Evolutionary conservation across 2,797 vertebrate genomes (phyloP), one percentile per base, ranked within the genome.

Genomic region (Siniperca obscura): DNA sequence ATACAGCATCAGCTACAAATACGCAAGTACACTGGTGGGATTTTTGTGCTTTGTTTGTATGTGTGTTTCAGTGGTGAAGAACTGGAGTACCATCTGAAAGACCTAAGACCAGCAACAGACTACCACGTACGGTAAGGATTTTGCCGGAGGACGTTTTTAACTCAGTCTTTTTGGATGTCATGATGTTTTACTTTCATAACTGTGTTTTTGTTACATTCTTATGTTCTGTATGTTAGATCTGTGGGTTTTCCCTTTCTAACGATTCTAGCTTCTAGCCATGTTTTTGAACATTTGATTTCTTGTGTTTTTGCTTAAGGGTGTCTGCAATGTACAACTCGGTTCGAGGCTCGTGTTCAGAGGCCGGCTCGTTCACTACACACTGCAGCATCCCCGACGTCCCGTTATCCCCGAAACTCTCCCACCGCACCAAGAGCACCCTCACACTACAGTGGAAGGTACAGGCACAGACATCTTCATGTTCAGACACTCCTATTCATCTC

Each of bases 371-470:
- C 93, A 98, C 97, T 87, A 99, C 98, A 75, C 97, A 97, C 93
- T 97, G 97, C 96, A 96, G 97, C 81, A 93, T 95, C 48, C 97
- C 98, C 0, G 98, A 99, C 76, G 94, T 96, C 85, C 98, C 97
- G 25, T 93, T 96, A 81, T 91, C 97, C 76, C 98, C 98, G 1
- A 98, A 98, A 92, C 94, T 98, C 81, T 96, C 97, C 0, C 96
- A 99, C 84, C 97, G 97, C 93, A 97, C 96, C 93, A 98, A 97
- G 96, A 98, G 95, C 93, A 97, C 97, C 74, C 96, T 99, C 64
- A 97, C 96, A 82, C 90, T 99, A 88, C 98, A 99, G 78, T 99
- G 98, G 98, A 99, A 99, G 97, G 98, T 99, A 95, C 62, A 84
- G 65, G 30, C 61, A n/a, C 27, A 10, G 5, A 50, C 44, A n/a